Conservation (phyloP, 2,797 vertebrate species). For the Liparis tanakae region DNA sequence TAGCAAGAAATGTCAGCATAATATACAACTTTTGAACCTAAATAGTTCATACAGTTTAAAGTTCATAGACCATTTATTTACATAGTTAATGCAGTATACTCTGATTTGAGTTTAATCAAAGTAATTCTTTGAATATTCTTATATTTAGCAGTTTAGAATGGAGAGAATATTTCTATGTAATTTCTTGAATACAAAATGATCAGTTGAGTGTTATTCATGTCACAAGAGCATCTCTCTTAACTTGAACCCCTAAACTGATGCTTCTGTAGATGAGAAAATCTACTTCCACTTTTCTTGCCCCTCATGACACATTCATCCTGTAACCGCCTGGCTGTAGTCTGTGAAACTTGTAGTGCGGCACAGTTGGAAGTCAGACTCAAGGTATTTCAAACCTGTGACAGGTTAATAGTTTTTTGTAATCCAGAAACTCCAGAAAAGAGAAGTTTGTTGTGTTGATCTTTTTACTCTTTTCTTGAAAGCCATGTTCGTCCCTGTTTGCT, state of each 20-base stretch:
- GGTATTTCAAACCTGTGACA: not conserved
- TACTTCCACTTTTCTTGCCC: slow-evolving; percentile 8
- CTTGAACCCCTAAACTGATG: slow-evolving; percentile 27
- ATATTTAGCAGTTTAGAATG: not conserved
- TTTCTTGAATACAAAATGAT: slow-evolving; percentile 24
- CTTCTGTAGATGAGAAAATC: slow-evolving; percentile 23
- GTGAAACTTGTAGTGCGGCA: not conserved
- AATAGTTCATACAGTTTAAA: not conserved
- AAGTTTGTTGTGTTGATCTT: slow-evolving; percentile 4
- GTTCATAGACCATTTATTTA: not conserved
- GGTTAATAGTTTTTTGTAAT: not conserved
- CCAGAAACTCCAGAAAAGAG: not conserved
- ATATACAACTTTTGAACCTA: not conserved
- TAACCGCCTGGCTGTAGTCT: not conserved
- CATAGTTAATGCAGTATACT: not conserved
- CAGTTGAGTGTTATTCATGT: slow-evolving; percentile 13
- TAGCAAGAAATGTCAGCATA: not conserved
- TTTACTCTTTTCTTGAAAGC: not conserved
- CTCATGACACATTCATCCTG: not conserved
- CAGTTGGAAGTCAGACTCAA: not conserved
- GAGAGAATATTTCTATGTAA: slow-evolving; percentile 8
- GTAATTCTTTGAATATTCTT: not conserved
- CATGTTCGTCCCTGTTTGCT: slow-evolving; percentile 1
- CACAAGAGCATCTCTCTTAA: slow-evolving; percentile 35
- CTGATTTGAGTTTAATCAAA: not conserved